These are phyloP conservation scores for Brachionus paranguensis DNA, from an alignment of 1,140 invertebrate genomes.

Conservation along the genomic window DNA sequence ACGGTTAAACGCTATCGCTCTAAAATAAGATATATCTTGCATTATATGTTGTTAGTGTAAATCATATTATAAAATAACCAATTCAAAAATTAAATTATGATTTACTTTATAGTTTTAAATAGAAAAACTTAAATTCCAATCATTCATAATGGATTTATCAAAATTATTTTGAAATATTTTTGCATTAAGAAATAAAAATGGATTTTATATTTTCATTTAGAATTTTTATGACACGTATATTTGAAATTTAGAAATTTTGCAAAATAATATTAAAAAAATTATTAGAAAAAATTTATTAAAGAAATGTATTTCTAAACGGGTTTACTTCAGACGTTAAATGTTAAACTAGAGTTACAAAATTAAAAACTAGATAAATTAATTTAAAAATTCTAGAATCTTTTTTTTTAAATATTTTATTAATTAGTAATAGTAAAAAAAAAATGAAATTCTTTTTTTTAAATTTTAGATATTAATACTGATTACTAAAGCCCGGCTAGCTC, in stretches of 20 bases:
- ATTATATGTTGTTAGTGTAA: neutral
- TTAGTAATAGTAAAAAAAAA: no score
- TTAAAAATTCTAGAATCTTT: no score
- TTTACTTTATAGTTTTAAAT: neutral
- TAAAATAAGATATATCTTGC: conserved; percentile 34
- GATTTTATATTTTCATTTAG: neutral
- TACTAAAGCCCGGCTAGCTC: conserved; percentile 29
- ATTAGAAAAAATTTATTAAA: no score
- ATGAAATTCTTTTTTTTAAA: no score
- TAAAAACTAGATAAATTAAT: neutral
- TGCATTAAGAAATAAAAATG: neutral
- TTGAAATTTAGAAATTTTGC: neutral
- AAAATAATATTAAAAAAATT: conserved; percentile 7
- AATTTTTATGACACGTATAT: conserved; percentile 14
- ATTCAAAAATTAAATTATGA: conserved; percentile 9
- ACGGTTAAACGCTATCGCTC: neutral
- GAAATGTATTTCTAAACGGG: no score
- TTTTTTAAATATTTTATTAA: no score
- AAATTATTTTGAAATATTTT: neutral
- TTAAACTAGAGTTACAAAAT: no score
- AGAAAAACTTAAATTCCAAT: neutral
- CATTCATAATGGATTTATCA: neutral
- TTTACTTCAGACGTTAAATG: no score
- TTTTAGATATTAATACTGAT: neutral
- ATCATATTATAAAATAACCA: conserved; percentile 15